Percentiles rank a stretch among this genome's conserved stretches.
Conservation (phyloP, 1,140 invertebrate species). For the Atta cephalotes region DNA sequence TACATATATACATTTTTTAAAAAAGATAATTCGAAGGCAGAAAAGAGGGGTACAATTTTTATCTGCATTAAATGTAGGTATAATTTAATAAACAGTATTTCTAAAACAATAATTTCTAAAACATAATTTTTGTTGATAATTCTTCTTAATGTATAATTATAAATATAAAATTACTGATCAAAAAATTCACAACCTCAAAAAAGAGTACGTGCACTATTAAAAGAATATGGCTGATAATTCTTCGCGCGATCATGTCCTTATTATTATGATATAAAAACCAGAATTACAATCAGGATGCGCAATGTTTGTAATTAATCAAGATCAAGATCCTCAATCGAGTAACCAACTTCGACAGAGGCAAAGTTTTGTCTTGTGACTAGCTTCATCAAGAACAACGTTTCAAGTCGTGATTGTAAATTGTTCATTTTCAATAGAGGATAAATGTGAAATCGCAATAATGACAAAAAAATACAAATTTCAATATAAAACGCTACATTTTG, state of each 20-base stretch:
- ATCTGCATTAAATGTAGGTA: too few species aligned
- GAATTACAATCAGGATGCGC: background rate
- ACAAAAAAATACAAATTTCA: conserved; percentile 48
- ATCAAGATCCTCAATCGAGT: background rate
- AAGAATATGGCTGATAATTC: too few species aligned
- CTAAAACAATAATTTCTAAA: too few species aligned
- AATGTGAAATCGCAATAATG: conserved; percentile 51
- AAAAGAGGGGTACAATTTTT: too few species aligned
- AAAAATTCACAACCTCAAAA: too few species aligned
- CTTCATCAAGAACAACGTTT: conserved; percentile 1
- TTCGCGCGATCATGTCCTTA: background rate
- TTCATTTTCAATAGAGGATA: conserved; percentile 52
- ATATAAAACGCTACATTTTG: background rate
- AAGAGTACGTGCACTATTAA: too few species aligned
- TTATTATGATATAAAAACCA: background rate
- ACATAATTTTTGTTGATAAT: too few species aligned
- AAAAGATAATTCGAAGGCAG: too few species aligned
- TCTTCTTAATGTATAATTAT: too few species aligned
- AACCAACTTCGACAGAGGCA: background rate
- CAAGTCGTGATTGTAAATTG: conserved; percentile 52
- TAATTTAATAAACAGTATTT: too few species aligned
- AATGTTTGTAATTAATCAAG: background rate
- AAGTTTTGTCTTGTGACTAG: conserved; percentile 2
- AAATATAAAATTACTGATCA: too few species aligned
- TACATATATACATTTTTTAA: too few species aligned